Percentiles rank a stretch among this genome's conserved stretches.
Conservation (phyloP, 2,113 vertebrate genomes). For the Caloenas nicobarica region DNA sequence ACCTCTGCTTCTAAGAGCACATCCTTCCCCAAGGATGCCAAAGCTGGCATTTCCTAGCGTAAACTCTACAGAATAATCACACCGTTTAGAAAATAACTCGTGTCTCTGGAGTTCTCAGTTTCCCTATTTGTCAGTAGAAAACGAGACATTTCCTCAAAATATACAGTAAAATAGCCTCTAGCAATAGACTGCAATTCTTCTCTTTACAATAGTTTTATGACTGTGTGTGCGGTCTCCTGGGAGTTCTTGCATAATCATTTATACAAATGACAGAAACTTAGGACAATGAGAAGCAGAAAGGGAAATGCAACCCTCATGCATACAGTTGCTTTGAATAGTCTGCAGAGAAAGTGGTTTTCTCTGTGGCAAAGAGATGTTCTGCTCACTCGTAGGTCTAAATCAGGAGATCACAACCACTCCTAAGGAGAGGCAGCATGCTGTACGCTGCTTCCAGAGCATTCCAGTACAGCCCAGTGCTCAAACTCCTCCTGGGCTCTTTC, state of each 20-base stretch:
- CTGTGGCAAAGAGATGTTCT: not conserved
- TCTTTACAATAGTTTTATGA: constrained; percentile 42
- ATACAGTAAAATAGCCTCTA: constrained; percentile 57
- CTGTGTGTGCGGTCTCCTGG: not conserved
- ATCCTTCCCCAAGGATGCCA: not conserved
- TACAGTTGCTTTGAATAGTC: not conserved
- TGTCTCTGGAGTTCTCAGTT: constrained; percentile 48
- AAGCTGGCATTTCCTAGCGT: constrained; percentile 8
- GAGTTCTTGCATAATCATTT: constrained; percentile 54
- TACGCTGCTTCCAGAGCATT: not conserved
- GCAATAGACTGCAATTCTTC: constrained; percentile 49
- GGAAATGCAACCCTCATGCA: not conserved
- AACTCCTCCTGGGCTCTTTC: not conserved
- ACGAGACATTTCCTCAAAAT: constrained; percentile 46
- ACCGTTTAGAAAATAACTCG: constrained; percentile 26
- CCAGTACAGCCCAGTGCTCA: not conserved
- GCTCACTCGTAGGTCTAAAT: not conserved
- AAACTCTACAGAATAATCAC: constrained; percentile 30
- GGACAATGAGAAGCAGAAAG: constrained; percentile 38
- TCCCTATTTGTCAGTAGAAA: constrained; percentile 60
- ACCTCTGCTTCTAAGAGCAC: not conserved
- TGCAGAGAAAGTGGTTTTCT: not conserved
- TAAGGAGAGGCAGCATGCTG: not conserved
- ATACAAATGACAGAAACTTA: constrained; percentile 58
- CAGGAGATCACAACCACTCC: not conserved